phyloP scores from a whole-genome alignment of 2,888 invertebrate genomes.

The Siphonodentalium dalli region DNA sequence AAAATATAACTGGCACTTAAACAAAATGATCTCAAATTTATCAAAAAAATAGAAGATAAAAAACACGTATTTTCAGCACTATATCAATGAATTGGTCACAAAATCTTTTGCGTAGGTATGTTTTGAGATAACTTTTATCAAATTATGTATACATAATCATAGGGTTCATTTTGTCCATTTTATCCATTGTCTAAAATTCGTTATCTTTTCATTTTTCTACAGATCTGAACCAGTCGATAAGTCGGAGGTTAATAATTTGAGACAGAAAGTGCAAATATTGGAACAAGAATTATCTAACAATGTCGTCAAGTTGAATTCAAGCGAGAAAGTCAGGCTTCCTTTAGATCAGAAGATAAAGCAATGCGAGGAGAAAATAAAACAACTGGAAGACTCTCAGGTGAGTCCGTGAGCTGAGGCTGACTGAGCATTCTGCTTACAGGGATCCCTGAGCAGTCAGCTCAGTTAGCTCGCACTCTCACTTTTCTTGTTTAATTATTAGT shows the following conservation, averaged over 20 bases:
- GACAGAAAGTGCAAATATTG: slow-evolving; percentile 53
- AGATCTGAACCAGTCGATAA: slow-evolving; percentile 42
- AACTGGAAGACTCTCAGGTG: slow-evolving; percentile 46
- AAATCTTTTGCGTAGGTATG: too few relatives aligned
- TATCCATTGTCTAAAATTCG: neutral
- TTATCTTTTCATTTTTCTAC: neutral
- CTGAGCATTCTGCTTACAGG: too few relatives aligned
- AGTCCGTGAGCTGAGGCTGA: too few relatives aligned
- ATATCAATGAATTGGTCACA: too few relatives aligned
- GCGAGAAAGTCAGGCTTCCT: slow-evolving; percentile 48
- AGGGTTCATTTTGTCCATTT: neutral
- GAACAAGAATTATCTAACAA: slow-evolving; percentile 55
- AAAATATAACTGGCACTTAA: too few relatives aligned
- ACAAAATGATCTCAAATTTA: too few relatives aligned
- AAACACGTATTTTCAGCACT: too few relatives aligned
- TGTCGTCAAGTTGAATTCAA: slow-evolving; percentile 42
- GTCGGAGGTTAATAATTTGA: slow-evolving; percentile 39
- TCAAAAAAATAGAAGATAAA: neutral
- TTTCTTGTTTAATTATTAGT: too few relatives aligned
- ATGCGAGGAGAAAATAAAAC: slow-evolving; percentile 48
- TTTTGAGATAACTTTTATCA: too few relatives aligned
- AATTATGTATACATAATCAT: too few relatives aligned
- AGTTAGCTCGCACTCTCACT: too few relatives aligned
- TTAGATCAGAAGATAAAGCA: slow-evolving; percentile 45
- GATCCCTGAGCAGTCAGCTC: too few relatives aligned